Conservation (phyloP, 1,140 invertebrate species). For the Philopotamus ludificatus region DNA sequence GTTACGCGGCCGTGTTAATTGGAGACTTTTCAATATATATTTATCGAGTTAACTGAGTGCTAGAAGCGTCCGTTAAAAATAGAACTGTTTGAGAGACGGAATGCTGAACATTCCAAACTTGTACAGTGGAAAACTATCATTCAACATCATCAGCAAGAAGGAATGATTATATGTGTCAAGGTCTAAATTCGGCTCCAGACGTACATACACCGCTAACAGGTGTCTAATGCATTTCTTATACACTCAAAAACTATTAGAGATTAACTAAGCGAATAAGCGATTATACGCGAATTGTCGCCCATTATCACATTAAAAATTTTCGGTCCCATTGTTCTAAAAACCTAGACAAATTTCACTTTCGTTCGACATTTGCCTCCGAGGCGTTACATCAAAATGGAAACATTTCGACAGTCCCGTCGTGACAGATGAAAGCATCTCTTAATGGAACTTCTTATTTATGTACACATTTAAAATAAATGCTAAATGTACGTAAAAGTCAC, state of each 20-base stretch:
- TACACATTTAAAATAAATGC: no score
- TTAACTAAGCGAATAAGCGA: background rate
- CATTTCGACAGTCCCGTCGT: no score
- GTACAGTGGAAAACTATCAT: background rate
- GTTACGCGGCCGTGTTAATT: no score
- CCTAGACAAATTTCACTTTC: slow-evolving; percentile 13
- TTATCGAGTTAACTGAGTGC: background rate
- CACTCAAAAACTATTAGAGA: no score
- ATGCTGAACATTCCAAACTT: slow-evolving; percentile 1
- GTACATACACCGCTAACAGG: no score
- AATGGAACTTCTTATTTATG: no score
- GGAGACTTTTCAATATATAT: background rate
- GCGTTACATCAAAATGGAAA: no score
- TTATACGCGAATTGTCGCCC: slow-evolving; percentile 6
- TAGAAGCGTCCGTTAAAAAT: background rate
- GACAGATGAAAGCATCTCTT: background rate
- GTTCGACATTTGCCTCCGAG: slow-evolving; percentile 8
- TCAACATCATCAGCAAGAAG: background rate
- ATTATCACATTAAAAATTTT: background rate
- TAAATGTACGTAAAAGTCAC: no score
- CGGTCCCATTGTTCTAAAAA: slow-evolving; percentile 7
- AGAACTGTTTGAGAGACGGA: background rate
- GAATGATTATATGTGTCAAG: background rate
- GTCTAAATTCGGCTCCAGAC: slow-evolving; percentile 1
- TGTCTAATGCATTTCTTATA: no score